A percentile compares a stretch with the other conserved stretches of the same genome.
These are phyloP conservation scores for Sinonovacula constricta DNA, from an alignment of 1,140 invertebrate genomes.

Conservation along the genomic window DNA sequence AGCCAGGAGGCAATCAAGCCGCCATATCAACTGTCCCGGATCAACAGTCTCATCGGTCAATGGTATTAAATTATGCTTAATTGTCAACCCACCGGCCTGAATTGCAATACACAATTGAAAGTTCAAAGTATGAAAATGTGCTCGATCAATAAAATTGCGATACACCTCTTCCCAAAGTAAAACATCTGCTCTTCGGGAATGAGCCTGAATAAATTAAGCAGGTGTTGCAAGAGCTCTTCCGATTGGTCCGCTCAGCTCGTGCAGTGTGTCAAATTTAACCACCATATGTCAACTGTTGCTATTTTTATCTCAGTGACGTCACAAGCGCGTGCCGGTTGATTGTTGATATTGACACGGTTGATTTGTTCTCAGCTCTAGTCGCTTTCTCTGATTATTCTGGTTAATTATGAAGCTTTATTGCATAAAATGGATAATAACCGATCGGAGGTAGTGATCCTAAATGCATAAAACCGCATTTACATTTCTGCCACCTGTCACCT, in stretches of 20 bases:
- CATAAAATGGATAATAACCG: too few species aligned
- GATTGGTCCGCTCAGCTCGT: slow-evolving; percentile 1
- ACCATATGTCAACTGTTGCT: slow-evolving; percentile 37
- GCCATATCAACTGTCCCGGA: neutral
- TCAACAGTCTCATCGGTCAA: neutral
- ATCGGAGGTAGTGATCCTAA: too few species aligned
- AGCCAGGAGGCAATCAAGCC: too few species aligned
- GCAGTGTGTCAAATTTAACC: slow-evolving; percentile 45
- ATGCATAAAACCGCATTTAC: too few species aligned
- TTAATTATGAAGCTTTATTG: too few species aligned
- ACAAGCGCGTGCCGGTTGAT: neutral
- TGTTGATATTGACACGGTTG: neutral
- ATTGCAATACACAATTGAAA: slow-evolving; percentile 37
- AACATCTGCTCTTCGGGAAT: slow-evolving; percentile 41
- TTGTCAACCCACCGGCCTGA: neutral
- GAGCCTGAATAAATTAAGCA: slow-evolving; percentile 32
- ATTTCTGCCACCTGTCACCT: too few species aligned
- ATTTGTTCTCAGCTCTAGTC: too few species aligned
- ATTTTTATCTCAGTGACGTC: neutral
- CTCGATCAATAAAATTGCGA: slow-evolving; percentile 49
- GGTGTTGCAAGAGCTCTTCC: slow-evolving; percentile 32
- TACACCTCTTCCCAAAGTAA: slow-evolving; percentile 21
- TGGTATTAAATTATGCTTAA: neutral
- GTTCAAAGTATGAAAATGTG: slow-evolving; percentile 50
- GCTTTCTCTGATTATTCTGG: too few species aligned